Base-by-base conservation (phyloP, 2,888 invertebrate species). In the Labia minor region DNA sequence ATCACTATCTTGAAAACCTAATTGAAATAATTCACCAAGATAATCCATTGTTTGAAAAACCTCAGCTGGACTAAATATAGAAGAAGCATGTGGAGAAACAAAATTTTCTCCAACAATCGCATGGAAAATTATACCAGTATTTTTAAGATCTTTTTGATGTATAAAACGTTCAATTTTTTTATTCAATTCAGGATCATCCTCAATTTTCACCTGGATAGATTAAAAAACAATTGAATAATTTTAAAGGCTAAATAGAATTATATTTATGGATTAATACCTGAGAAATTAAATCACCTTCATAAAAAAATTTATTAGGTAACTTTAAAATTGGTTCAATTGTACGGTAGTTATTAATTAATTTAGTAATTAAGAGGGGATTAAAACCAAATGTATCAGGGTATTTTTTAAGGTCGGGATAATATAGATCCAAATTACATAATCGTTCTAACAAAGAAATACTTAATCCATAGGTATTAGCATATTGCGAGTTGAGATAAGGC, bases 51-150 rank as follows among this genome's bases (percentile, higher is more conserved):
- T 83, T 75, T 83, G 76, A 77, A 84, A 80, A 0, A 88, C 89
- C 80, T 97, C 96, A 70, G 86, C 85, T 0, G 88, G 86, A 79
- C 97, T 97, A 74, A 83, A 92, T 92, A 92, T 94, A 1, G 93
- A 93, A 11, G 49, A n/a, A 3, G 49, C 14, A 49, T 49, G 3
- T 14, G 49, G 49, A n/a, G 49, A 49, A n/a, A 49, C 16, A 4
- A 66, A 61, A 64, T 66, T 63, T 1, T 19, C 21, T 8, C 66
- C 66, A 11, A 33, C 19, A 21, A 66, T 26, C 18, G 49, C 37
- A 61, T 66, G 64, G 63, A 66, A 66, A 49, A 49, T 11, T 16
- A 49, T n/a, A 8, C 49, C 49, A 49, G 16, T 10, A 8, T 49
- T 49, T 49, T 11, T 3, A n/a, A 49, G 16, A 3, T 49, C 3